phyloP scores from a whole-genome alignment of 2,113 vertebrate species.

The Thalassarche chlororhynchos region DNA sequence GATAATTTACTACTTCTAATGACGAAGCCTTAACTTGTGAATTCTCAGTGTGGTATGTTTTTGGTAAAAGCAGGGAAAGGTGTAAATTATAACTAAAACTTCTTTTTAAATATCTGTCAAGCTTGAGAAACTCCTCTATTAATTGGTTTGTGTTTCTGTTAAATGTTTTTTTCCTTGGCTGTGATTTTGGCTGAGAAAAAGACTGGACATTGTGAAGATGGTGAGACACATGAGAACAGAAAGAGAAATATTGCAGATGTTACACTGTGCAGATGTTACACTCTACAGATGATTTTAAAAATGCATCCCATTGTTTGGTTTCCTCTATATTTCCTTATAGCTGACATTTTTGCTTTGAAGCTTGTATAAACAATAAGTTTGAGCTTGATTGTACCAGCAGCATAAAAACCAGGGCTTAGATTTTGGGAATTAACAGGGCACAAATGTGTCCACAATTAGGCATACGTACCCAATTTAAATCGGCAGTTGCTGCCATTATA shows the following conservation, averaged over 20 bases:
- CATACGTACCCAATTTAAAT: neutral
- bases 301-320: neutral
- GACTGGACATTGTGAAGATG: constrained; percentile 5
- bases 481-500: neutral
- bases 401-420: neutral
- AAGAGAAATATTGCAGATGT: constrained; percentile 34
- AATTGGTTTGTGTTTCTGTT: constrained; percentile 21
- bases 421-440: neutral
- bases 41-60: neutral
- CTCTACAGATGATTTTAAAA: neutral
- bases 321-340: neutral
- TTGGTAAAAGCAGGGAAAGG: constrained; percentile 1
- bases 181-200: constrained; percentile 19
- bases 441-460: neutral
- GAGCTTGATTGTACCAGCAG: neutral
- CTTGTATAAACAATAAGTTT: neutral
- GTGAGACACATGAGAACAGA: neutral
- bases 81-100: constrained; percentile 29
- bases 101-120: constrained; percentile 27
- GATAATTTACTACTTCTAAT: constrained; percentile 5
- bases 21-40: neutral
- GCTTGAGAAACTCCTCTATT: neutral
- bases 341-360: constrained; percentile 35
- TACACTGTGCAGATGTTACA: neutral
- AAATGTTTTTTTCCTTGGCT: neutral